Base-by-base conservation (phyloP, 2,888 invertebrate genomes). In the Synanthedon vespiformis region DNA sequence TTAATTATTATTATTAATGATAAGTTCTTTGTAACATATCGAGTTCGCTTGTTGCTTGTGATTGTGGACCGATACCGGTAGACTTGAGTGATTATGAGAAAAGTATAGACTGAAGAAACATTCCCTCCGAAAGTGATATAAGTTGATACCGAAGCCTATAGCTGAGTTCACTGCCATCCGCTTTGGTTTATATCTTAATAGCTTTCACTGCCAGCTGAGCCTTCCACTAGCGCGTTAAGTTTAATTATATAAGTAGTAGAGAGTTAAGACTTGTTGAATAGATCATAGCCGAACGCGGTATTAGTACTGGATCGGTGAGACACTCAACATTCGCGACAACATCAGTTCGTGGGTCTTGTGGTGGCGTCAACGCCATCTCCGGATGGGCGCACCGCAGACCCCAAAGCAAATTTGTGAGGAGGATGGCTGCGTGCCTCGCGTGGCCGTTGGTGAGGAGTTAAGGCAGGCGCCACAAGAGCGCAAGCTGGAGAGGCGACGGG, bases 381-480 rank as follows among this genome's bases (percentile, higher is more conserved):
- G 82, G 80, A 82, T 83, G 81, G 84, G 85, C 82, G 84, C 84
- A 72, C 84, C 86, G 80, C 85, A 82, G 80, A 80, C 81, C 77
- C 85, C 81, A 53, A 83, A 77, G 67, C 72, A 67, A 54, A 76
- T 83, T 55, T 81, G 81, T 55, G 81, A 82, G 56, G 81, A 82
- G 56, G 80, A 85, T 77, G 85, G 82, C 53, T 73, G 70, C 72
- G 67, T 74, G 63, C 82, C 81, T 6, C 73, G 69, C 53, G 68
- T 81, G 75, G 77, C 77, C 67, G 58, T 82, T 68, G 74, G 75
- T 40, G 77, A 80, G 59, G 74, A 77, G 60, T 53, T 67, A 22
- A 63, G 64, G 44, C 75, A 75, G 57, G 68, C 56, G 47, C 67
- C 69, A 54, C 68, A 66, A 59, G 77, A 80, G 47, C 71, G 71